Percentiles rank a stretch among this genome's conserved stretches.
Conservation (phyloP, 1,140 invertebrate genomes). For the Drosophila nannoptera region DNA sequence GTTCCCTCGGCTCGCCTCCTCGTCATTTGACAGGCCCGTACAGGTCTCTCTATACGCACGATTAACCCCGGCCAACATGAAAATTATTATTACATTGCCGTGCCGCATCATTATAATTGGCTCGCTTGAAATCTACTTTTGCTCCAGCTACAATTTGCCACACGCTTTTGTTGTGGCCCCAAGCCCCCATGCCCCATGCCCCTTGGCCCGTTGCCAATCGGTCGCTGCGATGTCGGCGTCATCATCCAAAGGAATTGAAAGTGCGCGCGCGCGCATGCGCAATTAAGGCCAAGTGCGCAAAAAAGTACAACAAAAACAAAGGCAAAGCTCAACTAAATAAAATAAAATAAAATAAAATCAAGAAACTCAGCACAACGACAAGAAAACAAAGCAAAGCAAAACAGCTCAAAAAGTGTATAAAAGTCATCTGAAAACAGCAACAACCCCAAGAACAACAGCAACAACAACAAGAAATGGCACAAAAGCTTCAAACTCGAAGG, state of each 20-base stretch:
- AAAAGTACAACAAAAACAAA: slow-evolving; percentile 24
- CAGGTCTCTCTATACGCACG: neutral
- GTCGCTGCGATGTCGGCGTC: slow-evolving; percentile 15
- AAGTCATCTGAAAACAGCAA: slow-evolving; percentile 23
- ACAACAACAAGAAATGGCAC: slow-evolving; percentile 13
- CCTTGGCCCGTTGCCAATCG: neutral
- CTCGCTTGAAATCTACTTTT: slow-evolving; percentile 55
- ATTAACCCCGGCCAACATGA: slow-evolving; percentile 16
- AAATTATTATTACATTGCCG: slow-evolving; percentile 53
- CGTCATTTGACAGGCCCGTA: neutral
- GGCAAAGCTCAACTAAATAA: slow-evolving; percentile 11
- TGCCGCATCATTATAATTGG: slow-evolving; percentile 56
- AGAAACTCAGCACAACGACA: slow-evolving; percentile 22
- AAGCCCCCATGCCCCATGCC: neutral
- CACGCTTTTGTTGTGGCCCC: slow-evolving; percentile 18
- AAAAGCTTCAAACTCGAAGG: slow-evolving; percentile 40
- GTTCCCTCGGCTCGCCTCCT: neutral
- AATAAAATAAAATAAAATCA: slow-evolving; percentile 27
- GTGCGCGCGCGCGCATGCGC: slow-evolving; percentile 59
- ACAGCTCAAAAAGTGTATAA: slow-evolving; percentile 27
- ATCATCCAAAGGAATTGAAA: slow-evolving; percentile 67
- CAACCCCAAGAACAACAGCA: slow-evolving; percentile 9
- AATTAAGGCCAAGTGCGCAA: slow-evolving; percentile 74
- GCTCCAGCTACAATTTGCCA: slow-evolving; percentile 52
- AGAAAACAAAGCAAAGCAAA: neutral